Conservation (phyloP, 2,888 invertebrate species). For the Apamea sordens region DNA sequence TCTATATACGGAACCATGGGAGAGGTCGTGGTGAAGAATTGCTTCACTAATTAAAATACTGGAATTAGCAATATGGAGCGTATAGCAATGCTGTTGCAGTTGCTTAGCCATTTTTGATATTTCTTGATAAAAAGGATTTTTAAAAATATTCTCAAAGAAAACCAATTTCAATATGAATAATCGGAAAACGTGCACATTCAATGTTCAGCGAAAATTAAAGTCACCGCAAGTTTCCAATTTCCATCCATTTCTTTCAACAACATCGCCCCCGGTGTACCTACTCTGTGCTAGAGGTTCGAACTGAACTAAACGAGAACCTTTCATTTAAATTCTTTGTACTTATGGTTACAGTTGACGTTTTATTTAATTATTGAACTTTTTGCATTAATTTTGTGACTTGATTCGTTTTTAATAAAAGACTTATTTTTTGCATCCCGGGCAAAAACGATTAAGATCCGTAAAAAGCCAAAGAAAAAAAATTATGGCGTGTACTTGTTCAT, state of each 20-base stretch:
- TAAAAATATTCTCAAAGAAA: neutral
- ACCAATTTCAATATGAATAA: neutral
- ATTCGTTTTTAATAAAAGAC: neutral
- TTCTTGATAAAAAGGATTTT: neutral
- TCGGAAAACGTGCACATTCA: neutral
- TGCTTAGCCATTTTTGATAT: slow-evolving; percentile 5
- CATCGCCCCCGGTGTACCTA: slow-evolving; percentile 1
- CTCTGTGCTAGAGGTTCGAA: slow-evolving; percentile 12
- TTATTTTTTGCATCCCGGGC: neutral
- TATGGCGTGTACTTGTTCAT: slow-evolving; percentile 2
- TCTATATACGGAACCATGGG: neutral
- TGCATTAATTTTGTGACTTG: neutral
- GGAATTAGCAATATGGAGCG: slow-evolving; percentile 22
- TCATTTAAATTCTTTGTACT: slow-evolving; percentile 60
- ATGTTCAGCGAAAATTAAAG: slow-evolving; percentile 10
- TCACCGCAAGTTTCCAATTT: slow-evolving; percentile 54
- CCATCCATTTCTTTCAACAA: slow-evolving; percentile 52
- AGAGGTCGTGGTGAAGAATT: neutral
- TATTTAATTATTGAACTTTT: slow-evolving; percentile 3
- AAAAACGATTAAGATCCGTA: neutral
- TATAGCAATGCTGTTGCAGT: slow-evolving; percentile 14
- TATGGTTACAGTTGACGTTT: slow-evolving; percentile 14
- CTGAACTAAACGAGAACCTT: slow-evolving; percentile 47
- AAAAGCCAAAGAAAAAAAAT: neutral
- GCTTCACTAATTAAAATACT: slow-evolving; percentile 56